Evolutionary conservation across 2,113 vertebrate species (phyloP).

Genomic region (Pygoscelis adeliae): DNA sequence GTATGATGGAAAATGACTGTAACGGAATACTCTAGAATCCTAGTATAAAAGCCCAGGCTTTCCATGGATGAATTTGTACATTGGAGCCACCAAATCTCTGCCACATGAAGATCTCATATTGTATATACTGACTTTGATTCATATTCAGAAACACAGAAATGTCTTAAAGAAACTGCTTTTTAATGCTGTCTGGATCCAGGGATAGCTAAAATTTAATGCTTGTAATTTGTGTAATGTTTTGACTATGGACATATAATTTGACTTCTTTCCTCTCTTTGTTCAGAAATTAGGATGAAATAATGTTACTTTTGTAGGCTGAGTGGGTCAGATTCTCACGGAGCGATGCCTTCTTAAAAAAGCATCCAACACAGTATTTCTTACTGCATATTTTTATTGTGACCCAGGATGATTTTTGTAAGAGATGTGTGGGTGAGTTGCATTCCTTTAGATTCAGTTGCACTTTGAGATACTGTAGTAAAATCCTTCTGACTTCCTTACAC

Average conservation of each 20-base stretch:
- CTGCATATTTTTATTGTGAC: not conserved
- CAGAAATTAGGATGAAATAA: not conserved
- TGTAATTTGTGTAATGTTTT: not conserved
- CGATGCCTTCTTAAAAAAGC: not conserved
- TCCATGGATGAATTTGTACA: not conserved
- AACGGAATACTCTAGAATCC: not conserved
- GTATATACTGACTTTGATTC: not conserved
- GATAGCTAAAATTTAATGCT: not conserved
- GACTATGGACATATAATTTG: not conserved
- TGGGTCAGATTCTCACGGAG: not conserved
- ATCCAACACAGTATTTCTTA: not conserved
- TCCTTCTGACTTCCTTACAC: not conserved
- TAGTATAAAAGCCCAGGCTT: not conserved
- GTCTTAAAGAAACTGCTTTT: slow-evolving; percentile 7
- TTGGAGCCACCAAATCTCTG: not conserved
- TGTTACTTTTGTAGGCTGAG: not conserved
- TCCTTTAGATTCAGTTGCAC: not conserved
- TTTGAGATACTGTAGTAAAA: slow-evolving; percentile 5
- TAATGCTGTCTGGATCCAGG: not conserved
- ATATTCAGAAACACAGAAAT: not conserved
- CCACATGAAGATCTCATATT: not conserved
- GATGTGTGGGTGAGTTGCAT: not conserved
- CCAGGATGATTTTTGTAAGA: not conserved
- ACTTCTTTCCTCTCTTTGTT: not conserved
- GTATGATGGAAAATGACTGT: not conserved